These are phyloP conservation scores for Eledone cirrhosa DNA, from an alignment of 2,888 invertebrate species.

Conservation along the genomic window DNA sequence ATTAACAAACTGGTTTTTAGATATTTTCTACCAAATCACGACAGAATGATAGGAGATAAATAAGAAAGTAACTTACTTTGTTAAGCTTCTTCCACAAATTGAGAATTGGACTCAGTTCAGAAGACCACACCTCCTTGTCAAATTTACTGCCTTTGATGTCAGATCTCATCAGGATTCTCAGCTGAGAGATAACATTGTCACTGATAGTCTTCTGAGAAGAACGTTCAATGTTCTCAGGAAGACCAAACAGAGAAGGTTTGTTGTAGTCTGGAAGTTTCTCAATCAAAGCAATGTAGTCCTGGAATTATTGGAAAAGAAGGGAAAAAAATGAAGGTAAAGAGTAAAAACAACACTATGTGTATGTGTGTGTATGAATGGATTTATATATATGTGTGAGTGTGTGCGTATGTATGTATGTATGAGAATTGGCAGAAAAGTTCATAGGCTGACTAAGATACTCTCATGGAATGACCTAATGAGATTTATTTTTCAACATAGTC, in stretches of 20 bases:
- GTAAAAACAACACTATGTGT: background rate
- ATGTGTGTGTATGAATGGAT: too few relatives aligned
- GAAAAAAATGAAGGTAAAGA: background rate
- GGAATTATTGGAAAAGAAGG: slow-evolving; percentile 36
- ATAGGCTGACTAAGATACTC: too few relatives aligned
- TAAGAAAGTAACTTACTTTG: slow-evolving; percentile 58
- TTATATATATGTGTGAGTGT: too few relatives aligned
- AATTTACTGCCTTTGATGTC: slow-evolving; percentile 67
- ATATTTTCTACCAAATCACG: too few relatives aligned
- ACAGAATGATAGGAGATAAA: too few relatives aligned
- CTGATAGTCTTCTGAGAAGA: slow-evolving; percentile 81
- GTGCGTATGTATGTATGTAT: too few relatives aligned
- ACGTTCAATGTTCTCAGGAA: slow-evolving; percentile 86
- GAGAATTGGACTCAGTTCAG: slow-evolving; percentile 77
- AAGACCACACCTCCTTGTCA: slow-evolving; percentile 72
- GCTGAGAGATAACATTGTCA: slow-evolving; percentile 72
- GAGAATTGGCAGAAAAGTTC: too few relatives aligned
- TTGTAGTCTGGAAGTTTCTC: slow-evolving; percentile 78
- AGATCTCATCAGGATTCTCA: slow-evolving; percentile 70
- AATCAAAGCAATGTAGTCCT: slow-evolving; percentile 77
- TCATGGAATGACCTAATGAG: too few relatives aligned
- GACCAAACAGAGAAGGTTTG: slow-evolving; percentile 79
- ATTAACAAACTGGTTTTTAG: too few relatives aligned
- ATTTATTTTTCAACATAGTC: too few relatives aligned
- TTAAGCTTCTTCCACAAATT: slow-evolving; percentile 84